Conservation (phyloP, 2,113 vertebrate species). For the Hippotragus niger region DNA sequence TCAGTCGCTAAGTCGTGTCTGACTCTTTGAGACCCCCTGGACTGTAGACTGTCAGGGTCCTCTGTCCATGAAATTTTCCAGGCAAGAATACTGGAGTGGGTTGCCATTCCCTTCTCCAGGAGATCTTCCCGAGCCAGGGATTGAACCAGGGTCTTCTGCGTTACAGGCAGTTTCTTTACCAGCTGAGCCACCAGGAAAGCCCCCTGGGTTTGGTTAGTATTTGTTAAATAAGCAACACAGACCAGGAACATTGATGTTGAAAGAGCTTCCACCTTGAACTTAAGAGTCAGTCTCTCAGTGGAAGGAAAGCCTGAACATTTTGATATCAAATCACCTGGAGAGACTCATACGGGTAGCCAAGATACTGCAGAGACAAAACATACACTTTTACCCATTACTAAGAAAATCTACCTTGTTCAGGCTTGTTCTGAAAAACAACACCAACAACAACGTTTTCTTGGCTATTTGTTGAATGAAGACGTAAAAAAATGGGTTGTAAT, state of each 20-base stretch:
- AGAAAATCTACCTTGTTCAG: neutral
- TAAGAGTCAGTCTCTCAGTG: neutral
- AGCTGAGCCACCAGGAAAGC: neutral
- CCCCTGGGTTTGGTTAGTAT: neutral
- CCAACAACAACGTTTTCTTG: neutral
- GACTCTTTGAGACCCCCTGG: neutral
- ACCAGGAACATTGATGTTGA: neutral
- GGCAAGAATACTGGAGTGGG: neutral
- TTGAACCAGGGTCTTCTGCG: neutral
- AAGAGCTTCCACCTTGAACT: neutral
- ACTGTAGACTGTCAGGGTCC: neutral
- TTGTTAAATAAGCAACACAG: neutral
- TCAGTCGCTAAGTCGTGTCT: fast-evolving
- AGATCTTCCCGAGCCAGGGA: neutral
- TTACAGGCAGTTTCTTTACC: neutral
- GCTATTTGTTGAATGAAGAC: neutral
- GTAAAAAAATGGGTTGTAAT: neutral
- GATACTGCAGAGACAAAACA: neutral
- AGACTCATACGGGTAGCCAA: fast-evolving
- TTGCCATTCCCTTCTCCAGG: neutral
- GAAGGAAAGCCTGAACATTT: neutral
- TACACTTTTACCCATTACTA: too few relatives aligned
- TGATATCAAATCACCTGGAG: neutral
- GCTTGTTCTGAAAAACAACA: neutral
- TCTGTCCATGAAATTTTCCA: neutral